Base-by-base conservation (phyloP, 2,888 invertebrate genomes). In the Lomographa bimaculata region DNA sequence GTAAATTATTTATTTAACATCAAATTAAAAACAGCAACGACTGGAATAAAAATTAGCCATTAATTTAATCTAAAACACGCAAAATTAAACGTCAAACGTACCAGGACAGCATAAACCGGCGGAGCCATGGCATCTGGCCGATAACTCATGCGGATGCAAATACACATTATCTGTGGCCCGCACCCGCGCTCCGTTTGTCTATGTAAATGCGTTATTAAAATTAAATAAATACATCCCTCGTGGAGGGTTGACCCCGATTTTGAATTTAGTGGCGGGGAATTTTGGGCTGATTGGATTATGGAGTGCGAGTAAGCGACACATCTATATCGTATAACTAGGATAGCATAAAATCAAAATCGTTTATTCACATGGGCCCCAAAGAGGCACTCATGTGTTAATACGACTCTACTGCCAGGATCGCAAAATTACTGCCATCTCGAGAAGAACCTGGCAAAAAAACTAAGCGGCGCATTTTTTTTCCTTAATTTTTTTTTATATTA, bases 201-300 rank as follows among this genome's bases (percentile, higher is more conserved):
- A 82, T 84, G 83, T 78, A 76, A 85, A 86, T 83, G 43, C 53
- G 71, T 79, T 85, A 82, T 84, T 86, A 81, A 86, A 87, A 83
- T 84, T 83, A 82, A 81, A 84, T 83, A 85, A 85, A 85, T 81
- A 80, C 62, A 29, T 46, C 51, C 55, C 47, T 47, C 57, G 12
- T 17, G 19, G 12, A 27, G 36, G 34, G 33, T 35, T 46, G 50
- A 45, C 48, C 49, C 35, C 47, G 47, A 40, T 45, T 50, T 34
- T 27, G 42, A 46, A 43, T 53, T 45, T 42, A 39, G 50, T 37
- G 29, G 26, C 26, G 18, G 20, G 16, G 23, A 27, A 35, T 41
- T 34, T 24, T 30, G 21, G 18, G 23, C 10, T 42, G 30, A 42
- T 42, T 42, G 42, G 42, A 43, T 36, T 42, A 35, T 12, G 30